Conservation (phyloP, 2,797 vertebrate species). For the Varecia variegata region DNA sequence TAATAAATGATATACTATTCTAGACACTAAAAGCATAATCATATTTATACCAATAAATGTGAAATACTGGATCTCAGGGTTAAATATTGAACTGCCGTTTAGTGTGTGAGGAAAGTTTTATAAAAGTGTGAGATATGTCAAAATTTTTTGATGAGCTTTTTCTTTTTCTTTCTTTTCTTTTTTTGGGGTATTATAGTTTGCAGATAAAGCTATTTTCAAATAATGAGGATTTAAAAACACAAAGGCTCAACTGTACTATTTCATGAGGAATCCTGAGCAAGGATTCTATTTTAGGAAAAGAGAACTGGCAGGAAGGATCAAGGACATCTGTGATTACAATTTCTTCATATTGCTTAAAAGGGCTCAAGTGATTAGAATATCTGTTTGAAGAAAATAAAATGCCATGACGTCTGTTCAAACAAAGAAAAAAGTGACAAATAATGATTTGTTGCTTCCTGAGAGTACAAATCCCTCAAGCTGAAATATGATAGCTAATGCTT, state of each 20-base stretch:
- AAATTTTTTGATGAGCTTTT: neutral
- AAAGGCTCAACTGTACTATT: conserved; percentile 53
- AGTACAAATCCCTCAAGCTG: neutral
- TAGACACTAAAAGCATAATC: neutral
- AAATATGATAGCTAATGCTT: conserved; percentile 15
- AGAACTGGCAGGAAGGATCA: neutral
- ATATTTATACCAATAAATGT: neutral
- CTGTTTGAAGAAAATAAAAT: conserved; percentile 56
- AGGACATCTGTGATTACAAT: conserved; percentile 61
- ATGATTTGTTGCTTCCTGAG: conserved; percentile 9
- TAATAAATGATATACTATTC: neutral
- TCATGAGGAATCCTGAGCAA: conserved; percentile 39
- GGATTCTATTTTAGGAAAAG: conserved; percentile 54
- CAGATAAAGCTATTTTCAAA: conserved; percentile 58
- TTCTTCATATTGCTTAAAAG: conserved; percentile 56
- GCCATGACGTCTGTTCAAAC: neutral
- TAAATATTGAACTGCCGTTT: conserved; percentile 34
- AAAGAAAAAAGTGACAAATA: conserved; percentile 40
- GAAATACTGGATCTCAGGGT: conserved; percentile 28
- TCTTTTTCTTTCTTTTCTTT: neutral
- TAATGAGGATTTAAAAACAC: conserved; percentile 57
- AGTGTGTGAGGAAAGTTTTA: neutral
- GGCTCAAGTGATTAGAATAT: conserved; percentile 44
- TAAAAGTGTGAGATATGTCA: neutral
- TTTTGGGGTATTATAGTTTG: neutral